Base-by-base conservation (phyloP, 2,113 vertebrate species). In the Mugil cephalus region DNA sequence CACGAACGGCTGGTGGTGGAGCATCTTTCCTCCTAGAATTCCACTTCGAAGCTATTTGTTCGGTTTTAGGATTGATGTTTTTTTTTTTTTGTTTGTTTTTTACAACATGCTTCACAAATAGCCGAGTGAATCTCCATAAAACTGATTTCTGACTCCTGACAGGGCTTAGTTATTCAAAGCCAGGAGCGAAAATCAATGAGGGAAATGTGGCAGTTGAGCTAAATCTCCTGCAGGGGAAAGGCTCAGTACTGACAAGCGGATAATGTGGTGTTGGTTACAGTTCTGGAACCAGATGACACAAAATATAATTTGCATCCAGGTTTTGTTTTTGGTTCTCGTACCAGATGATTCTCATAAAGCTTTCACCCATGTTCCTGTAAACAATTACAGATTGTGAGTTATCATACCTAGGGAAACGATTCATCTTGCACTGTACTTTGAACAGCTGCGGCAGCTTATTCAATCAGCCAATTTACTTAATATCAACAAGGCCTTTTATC, bases 321-420 rank as follows among this genome's bases (percentile, higher is more conserved):
- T 58, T 65, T 54, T 40, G 18, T 48, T 51, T 69, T 83, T 61
- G 39, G 18, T n/a, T 52, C 8, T 4, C 11, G 18, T 14, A 19
- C 60, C 71, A 82, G 72, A 79, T 79, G 67, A 83, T 47, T 77
- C 54, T 53, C 24, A 54, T 42, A 56, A 68, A 62, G 73, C 58
- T 80, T 72, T 74, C 62, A 80, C 79, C 80, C 78, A 12, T 11
- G 53, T 66, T 78, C 66, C 55, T 52, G 65, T 77, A 65, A 89
- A 78, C 63, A 86, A 64, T 78, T 47, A 61, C 68, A 46, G 64
- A 74, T 86, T 76, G 56, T 85, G 52, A 34, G 54, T 46, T 52
- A 50, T 83, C 65, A 54, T 72, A 84, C 74, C 72, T 60, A 59
- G 65, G 42, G 47, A 78, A 48, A 6, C 21, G 67, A 71, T 80